Evolutionary conservation across 2,797 vertebrate species (phyloP).

Genomic region (Danio tinwini): DNA sequence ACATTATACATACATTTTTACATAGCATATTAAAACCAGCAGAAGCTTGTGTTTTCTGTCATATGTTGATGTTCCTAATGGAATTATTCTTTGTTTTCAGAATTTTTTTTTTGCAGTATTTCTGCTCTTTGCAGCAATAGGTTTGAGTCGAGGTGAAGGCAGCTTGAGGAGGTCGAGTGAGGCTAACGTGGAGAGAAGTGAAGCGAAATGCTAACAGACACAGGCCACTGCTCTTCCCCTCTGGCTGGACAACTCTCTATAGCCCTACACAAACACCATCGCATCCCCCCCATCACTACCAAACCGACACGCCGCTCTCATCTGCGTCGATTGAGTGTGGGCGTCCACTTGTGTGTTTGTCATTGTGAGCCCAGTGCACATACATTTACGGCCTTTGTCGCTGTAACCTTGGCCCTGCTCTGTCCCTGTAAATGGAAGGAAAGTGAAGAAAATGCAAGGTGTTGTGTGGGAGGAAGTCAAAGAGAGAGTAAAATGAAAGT

Average conservation of each 20-base stretch:
- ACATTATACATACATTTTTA: too few relatives aligned
- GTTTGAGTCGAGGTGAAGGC: slow-evolving; percentile 44
- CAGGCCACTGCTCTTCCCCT: slow-evolving; percentile 45
- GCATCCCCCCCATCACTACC: background rate
- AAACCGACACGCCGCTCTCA: background rate
- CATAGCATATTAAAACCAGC: background rate
- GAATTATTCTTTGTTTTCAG: background rate
- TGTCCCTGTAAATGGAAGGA: slow-evolving; percentile 4
- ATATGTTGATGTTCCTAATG: background rate
- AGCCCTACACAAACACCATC: slow-evolving; percentile 11
- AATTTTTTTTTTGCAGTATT: background rate
- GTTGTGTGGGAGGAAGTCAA: slow-evolving; percentile 30
- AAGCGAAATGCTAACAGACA: slow-evolving; percentile 34
- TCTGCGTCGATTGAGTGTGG: slow-evolving; percentile 2
- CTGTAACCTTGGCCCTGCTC: slow-evolving; percentile 33
- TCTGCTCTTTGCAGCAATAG: background rate
- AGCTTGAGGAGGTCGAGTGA: slow-evolving; percentile 28
- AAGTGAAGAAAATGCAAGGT: slow-evolving; percentile 22
- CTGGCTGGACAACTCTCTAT: slow-evolving; percentile 25
- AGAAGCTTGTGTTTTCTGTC: background rate
- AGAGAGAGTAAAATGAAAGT: slow-evolving; percentile 41
- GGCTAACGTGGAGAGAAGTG: slow-evolving; percentile 7
- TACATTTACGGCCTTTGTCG: slow-evolving; percentile 25
- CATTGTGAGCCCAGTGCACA: slow-evolving; percentile 27
- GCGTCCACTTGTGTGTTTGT: background rate